Base-by-base conservation (phyloP, 2,888 invertebrate species). In the Dryomyza anilis region DNA sequence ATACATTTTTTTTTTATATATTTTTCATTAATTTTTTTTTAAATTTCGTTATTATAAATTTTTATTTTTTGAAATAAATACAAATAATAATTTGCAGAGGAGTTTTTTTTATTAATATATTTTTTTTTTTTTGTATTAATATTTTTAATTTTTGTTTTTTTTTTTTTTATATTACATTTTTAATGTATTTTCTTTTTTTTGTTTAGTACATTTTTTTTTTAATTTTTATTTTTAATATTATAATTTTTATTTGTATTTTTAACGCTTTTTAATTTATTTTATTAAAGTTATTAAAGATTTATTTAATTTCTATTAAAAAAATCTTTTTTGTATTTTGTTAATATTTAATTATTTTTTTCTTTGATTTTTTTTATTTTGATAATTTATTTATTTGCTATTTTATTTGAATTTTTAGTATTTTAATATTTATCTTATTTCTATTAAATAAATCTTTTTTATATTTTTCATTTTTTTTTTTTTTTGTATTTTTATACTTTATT, bases 321-420 rank as follows among this genome's bases (percentile, higher is more conserved):
- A 8, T 8, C 33, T 63, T 69, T 65, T 69, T 67, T 63, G 60
- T 65, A 64, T 59, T 45, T 64, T 46, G 36, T 8, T 33, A 8
- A 8, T 33, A 33, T 8, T 8, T 33, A 8, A 33, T 33, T 33
- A 8, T 33, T 8, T 33, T 33, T 33, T 33, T 33, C 6, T 12
- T 33, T 33, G 33, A 8, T 33, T 33, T 33, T 33, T n/a, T n/a
- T n/a, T n/a, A 33, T 33, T 33, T 33, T 33, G n/a, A n/a, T n/a
- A n/a, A n/a, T n/a, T n/a, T n/a, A n/a, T n/a, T n/a, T n/a, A n/a
- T n/a, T 33, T 33, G 33, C 6, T 33, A 8, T 33, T 33, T 33
- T 33, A 33, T 33, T 33, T 33, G 12, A 8, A 8, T 8, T 33
- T 33, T 33, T 33, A 8, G 33, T 33, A 8, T 33, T 33, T 33